Conservation (phyloP, 2,113 vertebrate genomes). For the Lophochroa leadbeateri region DNA sequence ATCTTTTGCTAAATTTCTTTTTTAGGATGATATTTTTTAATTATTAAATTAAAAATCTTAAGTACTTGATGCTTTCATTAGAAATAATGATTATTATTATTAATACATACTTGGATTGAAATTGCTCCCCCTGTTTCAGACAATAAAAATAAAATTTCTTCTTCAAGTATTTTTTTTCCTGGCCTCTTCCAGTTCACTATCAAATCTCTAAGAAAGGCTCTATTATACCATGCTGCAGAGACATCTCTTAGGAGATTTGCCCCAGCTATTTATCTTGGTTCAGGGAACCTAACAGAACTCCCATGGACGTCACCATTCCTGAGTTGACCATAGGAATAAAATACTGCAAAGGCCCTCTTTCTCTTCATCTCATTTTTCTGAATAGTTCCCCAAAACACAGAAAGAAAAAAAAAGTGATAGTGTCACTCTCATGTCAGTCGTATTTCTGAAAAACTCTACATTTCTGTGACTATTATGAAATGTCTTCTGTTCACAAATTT, state of each 20-base stretch:
- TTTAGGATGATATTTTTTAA: background rate
- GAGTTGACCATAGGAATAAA: background rate
- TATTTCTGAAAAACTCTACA: background rate
- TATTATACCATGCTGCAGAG: background rate
- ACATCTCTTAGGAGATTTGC: background rate
- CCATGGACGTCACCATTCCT: background rate
- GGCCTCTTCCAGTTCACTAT: background rate
- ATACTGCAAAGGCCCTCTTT: background rate
- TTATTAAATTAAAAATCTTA: background rate
- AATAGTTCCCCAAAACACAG: background rate
- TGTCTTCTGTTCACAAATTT: background rate
- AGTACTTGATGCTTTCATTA: background rate
- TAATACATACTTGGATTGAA: background rate
- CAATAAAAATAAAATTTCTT: background rate
- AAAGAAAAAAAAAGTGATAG: background rate
- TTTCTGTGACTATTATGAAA: background rate
- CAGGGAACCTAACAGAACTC: background rate
- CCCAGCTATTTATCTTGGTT: background rate
- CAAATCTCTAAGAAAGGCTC: background rate
- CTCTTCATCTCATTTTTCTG: background rate
- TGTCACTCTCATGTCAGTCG: background rate
- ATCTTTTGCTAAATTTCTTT: background rate
- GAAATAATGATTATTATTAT: background rate
- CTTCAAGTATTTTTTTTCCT: background rate
- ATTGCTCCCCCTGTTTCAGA: background rate